Evolutionary conservation across 2,113 vertebrate species (phyloP), one percentile per base, ranked within the genome.

Genomic region (Talpa occidentalis): DNA sequence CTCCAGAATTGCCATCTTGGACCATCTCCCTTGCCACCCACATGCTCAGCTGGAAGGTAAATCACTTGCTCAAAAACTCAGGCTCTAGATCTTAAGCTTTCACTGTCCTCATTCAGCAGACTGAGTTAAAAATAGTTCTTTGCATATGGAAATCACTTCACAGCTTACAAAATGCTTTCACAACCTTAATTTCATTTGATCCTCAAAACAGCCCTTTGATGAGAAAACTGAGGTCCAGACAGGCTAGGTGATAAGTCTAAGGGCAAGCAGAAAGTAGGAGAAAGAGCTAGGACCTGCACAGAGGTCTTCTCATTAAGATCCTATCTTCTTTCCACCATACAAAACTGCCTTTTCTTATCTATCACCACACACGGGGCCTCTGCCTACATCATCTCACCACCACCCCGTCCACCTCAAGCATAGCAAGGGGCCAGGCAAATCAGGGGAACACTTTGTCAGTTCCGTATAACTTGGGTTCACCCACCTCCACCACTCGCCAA

Each of bases 161-260:
- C 90, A 95, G 91, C 83, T 93, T 93, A 81, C 93, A 87, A 56
- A 94, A 28, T 89, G 64, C 70, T 76, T 96, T 96, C 74, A 94
- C 84, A 88, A 73, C n/a, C 69, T 93, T 86, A 66, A 89, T 95
- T 91, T 93, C 74, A 69, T 90, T 94, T 83, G 86, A 77, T 77
- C 83, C 66, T 94, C 52, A 60, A 64, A 82, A 91, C 52, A 93
- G 28, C 40, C 44, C 56, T 59, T 44, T 80, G 69, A 95, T 79
- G 77, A 88, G 85, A 95, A 93, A 83, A 66, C 91, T 69, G 88
- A 96, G 59, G 93, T 42, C 78, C 82, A 69, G 64, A 47, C 40
- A 44, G 91, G 19, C 59, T 32, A 79, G 66, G 60, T 62, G 82
- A 69, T 22, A 30, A 72, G 17, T 3, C 28, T 37, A 7, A 16